These are phyloP conservation scores for Hypotaenidia okinawae DNA, from an alignment of 2,797 vertebrate genomes.

Conservation along the genomic window DNA sequence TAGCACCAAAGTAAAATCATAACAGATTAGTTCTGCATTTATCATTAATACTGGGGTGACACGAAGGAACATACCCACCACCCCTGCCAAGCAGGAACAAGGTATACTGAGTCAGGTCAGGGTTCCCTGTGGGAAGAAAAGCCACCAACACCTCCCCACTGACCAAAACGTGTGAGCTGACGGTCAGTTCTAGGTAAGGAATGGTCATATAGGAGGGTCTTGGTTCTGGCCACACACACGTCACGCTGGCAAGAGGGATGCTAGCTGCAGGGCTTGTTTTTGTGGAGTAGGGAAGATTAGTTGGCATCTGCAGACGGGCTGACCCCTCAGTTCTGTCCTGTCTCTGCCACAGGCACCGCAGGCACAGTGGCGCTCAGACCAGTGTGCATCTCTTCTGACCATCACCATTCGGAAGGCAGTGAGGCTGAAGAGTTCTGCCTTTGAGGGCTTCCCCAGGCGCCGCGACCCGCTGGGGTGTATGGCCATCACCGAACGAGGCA, in stretches of 20 bases:
- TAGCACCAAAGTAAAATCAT: neutral
- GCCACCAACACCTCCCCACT: neutral
- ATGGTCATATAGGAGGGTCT: neutral
- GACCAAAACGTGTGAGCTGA: too few species aligned
- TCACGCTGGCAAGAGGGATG: neutral
- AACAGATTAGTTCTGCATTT: slow-evolving; percentile 17
- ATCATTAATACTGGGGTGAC: neutral
- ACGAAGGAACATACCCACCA: neutral
- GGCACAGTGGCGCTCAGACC: neutral
- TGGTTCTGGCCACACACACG: neutral
- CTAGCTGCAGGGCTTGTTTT: neutral
- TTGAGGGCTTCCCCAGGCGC: neutral
- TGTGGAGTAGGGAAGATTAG: neutral
- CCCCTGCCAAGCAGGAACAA: neutral
- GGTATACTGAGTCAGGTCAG: neutral
- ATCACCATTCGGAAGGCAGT: neutral
- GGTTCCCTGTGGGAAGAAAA: neutral
- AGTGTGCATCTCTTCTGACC: neutral
- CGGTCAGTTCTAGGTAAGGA: too few species aligned
- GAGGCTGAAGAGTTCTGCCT: neutral
- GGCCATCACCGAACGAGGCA: neutral
- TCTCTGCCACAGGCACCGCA: neutral
- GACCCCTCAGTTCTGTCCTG: neutral
- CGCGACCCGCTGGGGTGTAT: neutral
- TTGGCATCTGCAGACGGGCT: neutral